Evolutionary conservation across 2,113 vertebrate genomes (phyloP).

Genomic region (Vidua chalybeata): DNA sequence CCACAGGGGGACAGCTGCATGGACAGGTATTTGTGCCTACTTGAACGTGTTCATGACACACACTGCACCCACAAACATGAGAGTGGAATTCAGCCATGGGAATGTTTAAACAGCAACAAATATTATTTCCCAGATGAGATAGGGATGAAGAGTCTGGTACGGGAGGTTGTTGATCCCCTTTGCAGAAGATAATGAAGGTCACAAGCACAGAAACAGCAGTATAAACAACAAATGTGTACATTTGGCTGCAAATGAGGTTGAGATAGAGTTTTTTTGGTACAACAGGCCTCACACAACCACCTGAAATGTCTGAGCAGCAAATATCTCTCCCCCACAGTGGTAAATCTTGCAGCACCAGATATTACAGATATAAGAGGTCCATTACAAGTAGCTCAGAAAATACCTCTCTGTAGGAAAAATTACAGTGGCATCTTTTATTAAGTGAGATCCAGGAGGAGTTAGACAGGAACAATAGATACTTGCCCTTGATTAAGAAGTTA

Average conservation of each 20-base stretch:
- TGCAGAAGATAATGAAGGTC: background rate
- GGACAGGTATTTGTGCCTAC: accelerated
- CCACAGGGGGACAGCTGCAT: background rate
- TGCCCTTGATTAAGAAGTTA: background rate
- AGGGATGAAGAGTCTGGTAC: background rate
- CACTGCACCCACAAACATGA: background rate
- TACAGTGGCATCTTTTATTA: background rate
- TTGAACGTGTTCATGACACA: background rate
- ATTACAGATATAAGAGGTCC: background rate
- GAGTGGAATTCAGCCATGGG: background rate
- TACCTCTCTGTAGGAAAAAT: background rate
- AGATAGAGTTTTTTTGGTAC: background rate
- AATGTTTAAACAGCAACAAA: background rate
- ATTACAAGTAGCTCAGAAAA: background rate
- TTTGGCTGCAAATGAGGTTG: background rate
- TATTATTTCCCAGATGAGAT: background rate
- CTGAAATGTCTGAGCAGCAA: background rate
- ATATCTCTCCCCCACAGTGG: background rate
- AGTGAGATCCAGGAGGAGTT: background rate
- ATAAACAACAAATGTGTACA: background rate
- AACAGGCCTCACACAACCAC: background rate
- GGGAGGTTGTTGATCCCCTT: background rate
- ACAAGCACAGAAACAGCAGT: background rate
- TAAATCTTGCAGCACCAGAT: background rate
- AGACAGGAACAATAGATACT: background rate